Base-by-base conservation (phyloP, 2,888 invertebrate genomes). In the Lacanobia wlatinum region DNA sequence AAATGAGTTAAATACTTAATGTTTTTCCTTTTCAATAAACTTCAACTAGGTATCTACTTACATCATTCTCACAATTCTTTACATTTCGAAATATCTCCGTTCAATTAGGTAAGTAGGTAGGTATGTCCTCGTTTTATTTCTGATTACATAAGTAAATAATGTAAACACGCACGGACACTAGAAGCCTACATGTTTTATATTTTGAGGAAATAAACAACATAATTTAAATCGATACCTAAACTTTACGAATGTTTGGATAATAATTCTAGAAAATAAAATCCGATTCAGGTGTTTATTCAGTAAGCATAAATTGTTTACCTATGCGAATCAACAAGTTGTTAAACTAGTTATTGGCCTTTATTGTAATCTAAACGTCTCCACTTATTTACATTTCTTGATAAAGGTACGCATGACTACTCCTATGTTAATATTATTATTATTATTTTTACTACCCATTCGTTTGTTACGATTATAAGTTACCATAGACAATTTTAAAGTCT, bases 91-190 rank as follows among this genome's bases (percentile, higher is more conserved):
- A 81, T 70, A 73, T 58, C 65, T 65, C 56, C 23, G 61, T 59
- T 68, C 62, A 82, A 76, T 69, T 77, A 64, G 60, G 81, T 82
- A 70, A 77, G 81, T 77, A 64, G 60, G 81, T 82, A 70, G 70
- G 81, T 78, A 69, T 68, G 83, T 83, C 84, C 68, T 80, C 74
- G 55, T 73, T 66, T 83, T 73, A 59, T 63, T 79, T 83, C 40
- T 83, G 80, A 83, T 80, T 80, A 83, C 80, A 52, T 83, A 83
- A 73, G 63, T 53, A 60, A 78, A 66, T 62, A 78, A 83, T 66
- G 53, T 63, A 60, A 82, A 71, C 58, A 73, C 53, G 56, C 58
- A 70, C 59, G 53, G 68, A 67, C 48, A 60, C 48, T 18, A 23
- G 34, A 63, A 64, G 50, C 56, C 59, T 56, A 78, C 60, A 56